A percentile compares a stretch with the other conserved stretches of the same genome.
Evolutionary conservation across 2,888 invertebrate species (phyloP).

Genomic region (Linyphia triangularis): DNA sequence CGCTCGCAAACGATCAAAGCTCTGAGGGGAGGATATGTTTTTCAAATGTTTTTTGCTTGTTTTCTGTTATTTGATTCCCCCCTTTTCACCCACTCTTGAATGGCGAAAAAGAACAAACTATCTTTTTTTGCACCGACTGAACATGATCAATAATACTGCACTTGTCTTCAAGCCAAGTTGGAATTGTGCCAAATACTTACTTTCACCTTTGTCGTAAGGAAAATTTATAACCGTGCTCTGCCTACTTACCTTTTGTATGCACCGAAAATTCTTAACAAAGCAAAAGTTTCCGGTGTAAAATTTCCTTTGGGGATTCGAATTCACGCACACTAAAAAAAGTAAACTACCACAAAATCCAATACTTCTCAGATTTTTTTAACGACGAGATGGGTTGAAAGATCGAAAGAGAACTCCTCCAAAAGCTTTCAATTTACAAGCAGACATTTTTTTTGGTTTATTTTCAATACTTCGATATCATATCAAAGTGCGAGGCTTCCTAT

Average conservation of each 20-base stretch:
- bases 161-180: conserved; percentile 56
- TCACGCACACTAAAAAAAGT: background rate
- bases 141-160: conserved; percentile 43
- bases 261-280: conserved; percentile 3
- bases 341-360: conserved; percentile 25
- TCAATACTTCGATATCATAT: background rate
- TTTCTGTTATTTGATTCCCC: conserved; percentile 45
- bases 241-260: conserved; percentile 17
- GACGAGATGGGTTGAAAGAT: background rate
- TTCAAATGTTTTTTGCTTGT: background rate
- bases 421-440: background rate
- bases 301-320: conserved; percentile 48
- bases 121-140: conserved; percentile 9
- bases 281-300: conserved; percentile 39
- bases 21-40: background rate
- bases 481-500: background rate
- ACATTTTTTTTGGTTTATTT: background rate
- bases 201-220: conserved; percentile 49
- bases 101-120: background rate
- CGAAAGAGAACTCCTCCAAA: background rate
- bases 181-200: conserved; percentile 47
- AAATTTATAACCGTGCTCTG: conserved; percentile 36
- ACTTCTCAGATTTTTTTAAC: conserved; percentile 2
- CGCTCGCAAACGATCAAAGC: background rate
- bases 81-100: background rate